phyloP scores from a whole-genome alignment of 2,113 vertebrate genomes.

The Natator depressus region DNA sequence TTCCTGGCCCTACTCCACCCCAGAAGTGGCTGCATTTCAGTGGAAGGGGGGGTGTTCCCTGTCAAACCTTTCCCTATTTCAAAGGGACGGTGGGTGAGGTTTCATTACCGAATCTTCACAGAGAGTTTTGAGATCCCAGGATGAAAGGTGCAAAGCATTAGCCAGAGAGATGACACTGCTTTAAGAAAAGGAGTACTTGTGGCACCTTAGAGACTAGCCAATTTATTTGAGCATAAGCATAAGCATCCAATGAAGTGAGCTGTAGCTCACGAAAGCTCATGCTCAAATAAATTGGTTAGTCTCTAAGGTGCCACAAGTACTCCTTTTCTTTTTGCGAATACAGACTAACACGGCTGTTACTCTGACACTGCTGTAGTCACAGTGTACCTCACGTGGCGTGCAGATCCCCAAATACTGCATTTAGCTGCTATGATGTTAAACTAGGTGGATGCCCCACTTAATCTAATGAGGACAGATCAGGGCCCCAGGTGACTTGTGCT shows the following conservation, averaged over 20 bases:
- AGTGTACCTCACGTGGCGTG: no score
- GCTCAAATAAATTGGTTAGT: no score
- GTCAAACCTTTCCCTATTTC: neutral
- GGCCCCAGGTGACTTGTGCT: neutral
- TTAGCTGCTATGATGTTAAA: neutral
- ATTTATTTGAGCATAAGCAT: no score
- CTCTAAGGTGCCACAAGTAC: no score
- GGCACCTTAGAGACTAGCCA: no score
- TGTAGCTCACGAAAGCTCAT: no score
- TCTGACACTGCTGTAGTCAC: no score
- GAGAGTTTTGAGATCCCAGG: neutral
- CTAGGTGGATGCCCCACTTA: neutral
- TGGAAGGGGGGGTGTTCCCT: neutral
- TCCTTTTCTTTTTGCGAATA: no score
- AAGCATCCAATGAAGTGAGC: no score
- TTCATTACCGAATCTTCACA: neutral
- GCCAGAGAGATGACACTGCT: no score
- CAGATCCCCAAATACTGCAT: neutral
- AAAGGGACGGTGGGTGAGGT: neutral
- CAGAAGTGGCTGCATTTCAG: neutral
- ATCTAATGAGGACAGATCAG: neutral
- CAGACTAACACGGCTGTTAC: no score
- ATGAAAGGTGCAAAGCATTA: neutral
- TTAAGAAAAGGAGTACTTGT: no score
- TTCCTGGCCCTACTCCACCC: neutral